phyloP scores from a whole-genome alignment of 2,113 vertebrate species.

The Mandrillus leucophaeus region DNA sequence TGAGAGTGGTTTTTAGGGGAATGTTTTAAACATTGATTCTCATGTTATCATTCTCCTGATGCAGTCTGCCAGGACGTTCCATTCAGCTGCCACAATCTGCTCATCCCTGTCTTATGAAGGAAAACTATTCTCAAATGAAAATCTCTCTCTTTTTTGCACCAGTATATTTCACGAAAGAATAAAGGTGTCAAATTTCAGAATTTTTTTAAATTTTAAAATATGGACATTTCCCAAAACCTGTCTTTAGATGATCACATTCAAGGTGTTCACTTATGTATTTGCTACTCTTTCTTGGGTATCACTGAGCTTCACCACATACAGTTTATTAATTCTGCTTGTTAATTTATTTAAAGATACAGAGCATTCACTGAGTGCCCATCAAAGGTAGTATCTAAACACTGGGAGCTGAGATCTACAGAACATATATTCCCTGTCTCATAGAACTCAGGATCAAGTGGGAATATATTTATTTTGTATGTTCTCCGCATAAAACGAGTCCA shows the following conservation, averaged over 20 bases:
- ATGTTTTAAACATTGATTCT: conserved; percentile 66
- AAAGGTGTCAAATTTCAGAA: conserved; percentile 45
- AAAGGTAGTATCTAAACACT: not conserved
- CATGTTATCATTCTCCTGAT: conserved; percentile 68
- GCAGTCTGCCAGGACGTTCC: conserved; percentile 70
- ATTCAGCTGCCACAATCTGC: conserved; percentile 68
- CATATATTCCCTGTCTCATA: not conserved
- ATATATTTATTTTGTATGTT: not conserved
- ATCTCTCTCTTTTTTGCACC: conserved; percentile 32
- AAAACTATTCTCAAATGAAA: conserved; percentile 51
- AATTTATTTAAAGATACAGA: not conserved
- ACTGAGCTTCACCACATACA: not conserved
- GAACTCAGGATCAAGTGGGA: not conserved
- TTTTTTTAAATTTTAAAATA: not conserved
- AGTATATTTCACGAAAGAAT: conserved; percentile 62
- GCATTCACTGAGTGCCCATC: not conserved
- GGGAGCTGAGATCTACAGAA: not conserved
- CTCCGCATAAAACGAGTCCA: not conserved
- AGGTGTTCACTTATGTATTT: too few relatives aligned
- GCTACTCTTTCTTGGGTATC: not conserved
- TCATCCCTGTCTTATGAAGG: conserved; percentile 62
- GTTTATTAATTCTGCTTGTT: not conserved
- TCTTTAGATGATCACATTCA: not conserved
- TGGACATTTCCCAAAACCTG: not conserved
- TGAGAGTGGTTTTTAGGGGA: conserved; percentile 67